These are phyloP conservation scores for Argentina silus DNA, from an alignment of 2,797 vertebrate genomes.

Conservation along the genomic window DNA sequence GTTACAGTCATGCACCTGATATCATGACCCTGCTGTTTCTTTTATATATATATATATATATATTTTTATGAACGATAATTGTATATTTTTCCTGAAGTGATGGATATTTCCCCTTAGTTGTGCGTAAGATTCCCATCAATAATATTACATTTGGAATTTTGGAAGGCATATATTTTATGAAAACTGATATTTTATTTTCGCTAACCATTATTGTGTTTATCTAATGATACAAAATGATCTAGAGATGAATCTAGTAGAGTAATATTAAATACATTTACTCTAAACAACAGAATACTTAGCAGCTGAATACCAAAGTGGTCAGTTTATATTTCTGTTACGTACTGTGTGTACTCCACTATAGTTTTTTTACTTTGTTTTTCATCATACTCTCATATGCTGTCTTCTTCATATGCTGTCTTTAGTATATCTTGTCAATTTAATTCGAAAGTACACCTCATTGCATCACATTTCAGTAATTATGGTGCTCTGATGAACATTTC, in stretches of 20 bases:
- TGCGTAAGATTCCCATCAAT: conserved; percentile 16
- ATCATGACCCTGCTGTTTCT: conserved; percentile 21
- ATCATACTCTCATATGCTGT: conserved; percentile 14
- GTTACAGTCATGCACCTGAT: too few species aligned
- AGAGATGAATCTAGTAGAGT: conserved; percentile 4
- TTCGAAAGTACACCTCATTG: conserved; percentile 17
- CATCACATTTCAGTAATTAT: conserved; percentile 30
- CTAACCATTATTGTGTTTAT: conserved; percentile 30
- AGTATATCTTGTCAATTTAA: conserved; percentile 26
- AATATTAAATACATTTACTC: conserved; percentile 25
- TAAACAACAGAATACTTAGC: conserved; percentile 20
- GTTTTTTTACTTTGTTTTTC: conserved; percentile 32
- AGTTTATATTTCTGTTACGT: conserved; percentile 24
- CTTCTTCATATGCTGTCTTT: conserved; percentile 10
- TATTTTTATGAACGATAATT: conserved; percentile 33
- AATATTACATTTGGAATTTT: conserved; percentile 14
- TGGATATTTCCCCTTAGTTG: conserved; percentile 35
- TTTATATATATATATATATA: conserved; percentile 45
- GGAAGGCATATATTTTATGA: conserved; percentile 57
- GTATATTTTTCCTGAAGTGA: conserved; percentile 41
- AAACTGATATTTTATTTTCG: conserved; percentile 24
- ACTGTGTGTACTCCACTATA: conserved; percentile 12
- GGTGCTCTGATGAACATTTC: conserved; percentile 15
- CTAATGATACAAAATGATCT: conserved; percentile 25
- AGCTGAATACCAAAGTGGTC: conserved; percentile 55